These are phyloP conservation scores for Lithophane socia DNA, from an alignment of 2,888 invertebrate species.

Conservation along the genomic window DNA sequence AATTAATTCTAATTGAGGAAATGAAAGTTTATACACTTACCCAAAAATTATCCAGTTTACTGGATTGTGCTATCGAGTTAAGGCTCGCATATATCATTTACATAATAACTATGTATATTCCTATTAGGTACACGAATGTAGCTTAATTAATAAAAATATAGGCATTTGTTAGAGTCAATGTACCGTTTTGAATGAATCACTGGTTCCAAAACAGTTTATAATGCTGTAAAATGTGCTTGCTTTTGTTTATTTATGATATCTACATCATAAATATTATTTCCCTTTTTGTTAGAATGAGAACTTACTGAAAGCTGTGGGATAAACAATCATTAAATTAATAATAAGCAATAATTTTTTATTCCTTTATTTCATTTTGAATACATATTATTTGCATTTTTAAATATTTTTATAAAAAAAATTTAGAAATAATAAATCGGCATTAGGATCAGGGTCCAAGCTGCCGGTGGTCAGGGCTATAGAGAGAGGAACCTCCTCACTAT, in stretches of 20 bases:
- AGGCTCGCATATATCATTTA: conserved; percentile 19
- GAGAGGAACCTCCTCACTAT: too few relatives aligned
- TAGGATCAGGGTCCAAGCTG: too few relatives aligned
- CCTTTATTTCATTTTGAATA: too few relatives aligned
- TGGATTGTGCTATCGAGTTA: not conserved
- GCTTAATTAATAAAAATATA: conserved; percentile 12
- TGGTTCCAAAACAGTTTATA: conserved; percentile 53
- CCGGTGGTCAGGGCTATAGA: too few relatives aligned
- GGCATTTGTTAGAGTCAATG: conserved; percentile 9
- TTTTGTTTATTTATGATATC: conserved; percentile 19
- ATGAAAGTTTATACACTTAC: not conserved
- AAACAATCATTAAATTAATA: too few relatives aligned
- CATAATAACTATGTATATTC: conserved; percentile 48
- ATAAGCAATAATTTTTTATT: too few relatives aligned
- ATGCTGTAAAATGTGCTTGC: conserved; percentile 36
- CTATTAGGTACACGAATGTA: conserved; percentile 30
- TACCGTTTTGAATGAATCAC: conserved; percentile 26
- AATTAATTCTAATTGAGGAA: not conserved
- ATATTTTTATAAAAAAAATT: too few relatives aligned
- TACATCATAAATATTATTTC: conserved; percentile 5
- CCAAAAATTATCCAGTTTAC: conserved; percentile 6
- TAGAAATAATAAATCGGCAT: too few relatives aligned
- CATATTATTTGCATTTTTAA: too few relatives aligned
- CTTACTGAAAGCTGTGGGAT: conserved; percentile 1
- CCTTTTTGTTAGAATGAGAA: not conserved